A percentile compares a stretch with the other conserved stretches of the same genome.
Conservation (phyloP, 2,113 vertebrate species). For the Poeciliopsis occidentalis region DNA sequence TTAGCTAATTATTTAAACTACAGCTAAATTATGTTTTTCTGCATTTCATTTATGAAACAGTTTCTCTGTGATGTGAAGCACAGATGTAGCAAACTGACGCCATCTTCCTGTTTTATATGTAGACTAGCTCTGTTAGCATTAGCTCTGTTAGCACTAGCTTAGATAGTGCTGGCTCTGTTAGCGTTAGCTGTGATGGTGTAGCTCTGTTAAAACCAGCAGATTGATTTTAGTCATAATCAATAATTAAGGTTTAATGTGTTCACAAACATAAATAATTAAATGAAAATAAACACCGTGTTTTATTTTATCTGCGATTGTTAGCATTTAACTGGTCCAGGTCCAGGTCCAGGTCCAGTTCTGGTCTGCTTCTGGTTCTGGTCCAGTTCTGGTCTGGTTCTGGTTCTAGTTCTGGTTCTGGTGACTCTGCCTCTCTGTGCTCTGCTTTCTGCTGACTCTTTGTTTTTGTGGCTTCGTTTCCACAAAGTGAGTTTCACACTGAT, state of each 20-base stretch:
- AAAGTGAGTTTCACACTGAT: no score
- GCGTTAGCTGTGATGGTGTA: neutral
- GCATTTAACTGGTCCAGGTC: no score
- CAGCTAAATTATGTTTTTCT: neutral
- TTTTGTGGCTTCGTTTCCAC: no score
- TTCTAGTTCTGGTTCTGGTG: no score
- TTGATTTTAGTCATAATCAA: neutral
- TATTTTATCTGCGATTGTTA: neutral
- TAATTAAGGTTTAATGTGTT: neutral
- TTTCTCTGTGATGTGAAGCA: constrained; percentile 39
- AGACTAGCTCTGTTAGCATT: constrained; percentile 17
- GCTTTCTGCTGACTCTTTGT: no score
- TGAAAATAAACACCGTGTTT: neutral
- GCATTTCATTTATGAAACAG: neutral
- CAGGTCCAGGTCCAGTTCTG: no score
- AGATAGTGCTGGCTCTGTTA: no score
- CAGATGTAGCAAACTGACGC: constrained; percentile 37
- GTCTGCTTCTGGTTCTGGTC: no score
- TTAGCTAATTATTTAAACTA: neutral
- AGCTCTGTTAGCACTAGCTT: no score
- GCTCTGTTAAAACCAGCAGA: neutral
- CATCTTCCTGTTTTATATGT: neutral
- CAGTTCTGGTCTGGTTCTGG: no score
- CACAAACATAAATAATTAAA: neutral
- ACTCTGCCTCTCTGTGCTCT: no score